phyloP scores from a whole-genome alignment of 1,140 invertebrate genomes.

The Leptoteleia sp. region DNA sequence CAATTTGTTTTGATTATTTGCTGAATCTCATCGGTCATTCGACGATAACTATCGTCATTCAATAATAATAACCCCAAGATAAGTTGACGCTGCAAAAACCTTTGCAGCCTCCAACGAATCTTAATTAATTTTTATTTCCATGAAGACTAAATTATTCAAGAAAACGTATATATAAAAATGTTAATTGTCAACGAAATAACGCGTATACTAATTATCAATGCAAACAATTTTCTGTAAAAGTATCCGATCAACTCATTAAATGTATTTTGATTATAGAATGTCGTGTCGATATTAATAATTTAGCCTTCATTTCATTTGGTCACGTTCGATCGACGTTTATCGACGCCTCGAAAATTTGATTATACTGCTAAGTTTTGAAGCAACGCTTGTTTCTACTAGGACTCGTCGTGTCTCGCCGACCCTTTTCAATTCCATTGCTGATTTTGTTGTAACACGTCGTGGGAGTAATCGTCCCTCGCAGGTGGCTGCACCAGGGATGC shows the following conservation, averaged over 20 bases:
- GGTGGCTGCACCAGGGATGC: conserved; percentile 76
- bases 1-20: conserved; percentile 32
- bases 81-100: neutral
- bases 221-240: too few species aligned
- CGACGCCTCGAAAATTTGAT: conserved; percentile 24
- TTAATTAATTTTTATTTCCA: too few species aligned
- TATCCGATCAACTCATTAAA: too few species aligned
- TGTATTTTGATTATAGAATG: too few species aligned
- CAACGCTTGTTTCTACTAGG: conserved; percentile 33
- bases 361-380: conserved; percentile 40
- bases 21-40: conserved; percentile 37
- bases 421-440: conserved; percentile 74
- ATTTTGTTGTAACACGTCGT: conserved; percentile 74
- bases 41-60: too few species aligned
- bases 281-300: conserved; percentile 26
- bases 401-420: conserved; percentile 4
- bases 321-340: conserved; percentile 47
- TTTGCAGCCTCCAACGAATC: neutral
- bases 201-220: too few species aligned
- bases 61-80: conserved; percentile 9
- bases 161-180: conserved; percentile 14
- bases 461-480: conserved; percentile 74
- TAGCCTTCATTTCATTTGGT: conserved; percentile 32
- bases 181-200: neutral
- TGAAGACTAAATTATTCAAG: conserved; percentile 30